Base-by-base conservation (phyloP, 2,888 invertebrate genomes). In the Pilophorus perplexus region DNA sequence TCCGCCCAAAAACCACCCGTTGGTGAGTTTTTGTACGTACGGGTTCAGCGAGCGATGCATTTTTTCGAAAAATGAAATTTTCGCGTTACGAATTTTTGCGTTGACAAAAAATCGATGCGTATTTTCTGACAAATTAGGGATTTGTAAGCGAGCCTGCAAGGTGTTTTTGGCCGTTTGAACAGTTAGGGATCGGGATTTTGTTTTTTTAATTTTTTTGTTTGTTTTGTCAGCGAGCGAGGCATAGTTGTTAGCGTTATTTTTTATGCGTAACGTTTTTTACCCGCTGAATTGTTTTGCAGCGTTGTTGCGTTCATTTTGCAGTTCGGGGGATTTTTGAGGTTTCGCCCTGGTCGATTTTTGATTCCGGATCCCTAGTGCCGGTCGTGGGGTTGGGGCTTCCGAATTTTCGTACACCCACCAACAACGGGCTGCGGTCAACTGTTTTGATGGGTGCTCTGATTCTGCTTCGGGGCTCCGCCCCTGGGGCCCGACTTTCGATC, bases 1-100 rank as follows among this genome's bases (percentile, higher is more conserved):
- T 59, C 59, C 59, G 59, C 59, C 44, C 59, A 23, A 25, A 52
- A 25, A 52, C 37, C 20, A 40, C 38, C 38, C 55, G 37, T 55
- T 38, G 38, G 25, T 55, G 40, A 37, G 33, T 40, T 18, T 3
- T 55, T 55, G 55, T 38, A 38, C n/a, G 27, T 55, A 55, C n/a
- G 12, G 20, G 25, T 18, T 55, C 37, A 55, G 55, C 55, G 38
- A 55, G 55, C 55, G 37, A 55, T 3, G 55, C 55, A 40, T 16
- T 38, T 10, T 22, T 18, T 6, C 16, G 4, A 1, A 10, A 52
- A 25, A 4, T 18, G 16, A 50, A 50, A 22, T 22, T 23, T 8
- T 10, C 3, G 20, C 16, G 27, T 12, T 23, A 25, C 52, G 25
- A 52, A 8, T 52, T 52, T 52, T 52, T 52, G 52, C 52, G 52